Conservation (phyloP, 2,888 invertebrate genomes). For the Orthosia gracilis region DNA sequence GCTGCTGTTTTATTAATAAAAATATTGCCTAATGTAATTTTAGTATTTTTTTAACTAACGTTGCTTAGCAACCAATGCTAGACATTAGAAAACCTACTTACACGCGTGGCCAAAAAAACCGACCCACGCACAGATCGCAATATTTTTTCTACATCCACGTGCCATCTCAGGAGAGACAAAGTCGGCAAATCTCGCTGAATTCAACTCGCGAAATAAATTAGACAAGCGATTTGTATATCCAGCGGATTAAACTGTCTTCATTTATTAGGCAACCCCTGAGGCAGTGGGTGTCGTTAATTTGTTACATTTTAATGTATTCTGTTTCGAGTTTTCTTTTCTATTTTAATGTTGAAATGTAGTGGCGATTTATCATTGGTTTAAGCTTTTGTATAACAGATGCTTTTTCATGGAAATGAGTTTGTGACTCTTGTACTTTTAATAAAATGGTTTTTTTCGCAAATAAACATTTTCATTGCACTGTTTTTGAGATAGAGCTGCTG, state of each 20-base stretch:
- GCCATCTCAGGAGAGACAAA: constrained; percentile 68
- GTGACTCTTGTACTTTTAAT: neutral
- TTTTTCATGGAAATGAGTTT: constrained; percentile 24
- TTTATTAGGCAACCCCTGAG: constrained; percentile 77
- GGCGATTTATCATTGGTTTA: constrained; percentile 50
- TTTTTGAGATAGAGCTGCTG: neutral
- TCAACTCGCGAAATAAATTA: constrained; percentile 83
- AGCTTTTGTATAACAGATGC: constrained; percentile 29
- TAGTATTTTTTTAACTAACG: neutral
- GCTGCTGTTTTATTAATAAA: too few relatives aligned
- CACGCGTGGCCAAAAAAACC: neutral
- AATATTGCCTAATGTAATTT: too few relatives aligned
- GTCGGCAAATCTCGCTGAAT: constrained; percentile 76
- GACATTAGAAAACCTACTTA: neutral
- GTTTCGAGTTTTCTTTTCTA: constrained; percentile 48
- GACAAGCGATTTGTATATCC: constrained; percentile 82
- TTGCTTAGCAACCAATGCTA: neutral
- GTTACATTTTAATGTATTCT: constrained; percentile 59
- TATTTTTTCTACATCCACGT: constrained; percentile 63
- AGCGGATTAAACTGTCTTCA: constrained; percentile 84
- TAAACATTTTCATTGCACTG: neutral
- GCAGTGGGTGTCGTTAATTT: constrained; percentile 66
- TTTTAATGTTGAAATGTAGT: constrained; percentile 46
- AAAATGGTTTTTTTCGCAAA: neutral
- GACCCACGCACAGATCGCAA: constrained; percentile 12